Evolutionary conservation across 1,140 invertebrate genomes (phyloP).

Genomic region (Panagrolaimus sp.): DNA sequence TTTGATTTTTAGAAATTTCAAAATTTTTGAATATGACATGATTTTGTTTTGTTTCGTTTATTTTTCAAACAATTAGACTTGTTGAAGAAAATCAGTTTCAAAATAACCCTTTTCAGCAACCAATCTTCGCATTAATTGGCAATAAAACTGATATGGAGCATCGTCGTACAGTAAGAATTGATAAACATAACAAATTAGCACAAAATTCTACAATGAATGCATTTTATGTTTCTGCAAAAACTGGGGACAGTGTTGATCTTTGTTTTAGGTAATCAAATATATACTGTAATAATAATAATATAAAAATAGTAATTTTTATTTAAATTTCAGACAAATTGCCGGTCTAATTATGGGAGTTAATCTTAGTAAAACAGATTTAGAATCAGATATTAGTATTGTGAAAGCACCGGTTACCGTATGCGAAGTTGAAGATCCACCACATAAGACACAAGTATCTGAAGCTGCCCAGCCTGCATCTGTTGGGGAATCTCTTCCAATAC

Average conservation of each 20-base stretch:
- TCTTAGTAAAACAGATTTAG: constrained; percentile 68
- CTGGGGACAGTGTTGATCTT: constrained; percentile 74
- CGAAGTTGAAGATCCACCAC: background rate
- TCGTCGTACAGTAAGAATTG: constrained; percentile 72
- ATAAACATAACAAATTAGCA: constrained; percentile 74
- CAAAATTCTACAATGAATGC: constrained; percentile 71
- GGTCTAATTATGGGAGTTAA: constrained; percentile 68
- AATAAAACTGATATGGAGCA: constrained; percentile 85
- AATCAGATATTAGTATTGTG: constrained; percentile 68
- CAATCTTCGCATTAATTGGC: constrained; percentile 72
- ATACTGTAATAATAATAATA: no score
- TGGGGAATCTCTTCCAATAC: background rate
- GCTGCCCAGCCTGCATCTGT: background rate
- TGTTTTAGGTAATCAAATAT: constrained; percentile 45
- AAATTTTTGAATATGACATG: no score
- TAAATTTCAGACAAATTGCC: constrained; percentile 65
- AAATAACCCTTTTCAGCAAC: constrained; percentile 62
- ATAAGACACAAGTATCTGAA: background rate
- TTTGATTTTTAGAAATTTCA: no score
- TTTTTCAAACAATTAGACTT: no score
- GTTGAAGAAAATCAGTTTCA: no score
- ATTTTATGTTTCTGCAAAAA: constrained; percentile 77
- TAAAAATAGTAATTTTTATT: constrained; percentile 22
- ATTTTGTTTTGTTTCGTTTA: no score
- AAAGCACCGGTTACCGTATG: constrained; percentile 61